Base-by-base conservation (phyloP, 2,797 vertebrate genomes). In the Microctenopoma stevenorrisi region DNA sequence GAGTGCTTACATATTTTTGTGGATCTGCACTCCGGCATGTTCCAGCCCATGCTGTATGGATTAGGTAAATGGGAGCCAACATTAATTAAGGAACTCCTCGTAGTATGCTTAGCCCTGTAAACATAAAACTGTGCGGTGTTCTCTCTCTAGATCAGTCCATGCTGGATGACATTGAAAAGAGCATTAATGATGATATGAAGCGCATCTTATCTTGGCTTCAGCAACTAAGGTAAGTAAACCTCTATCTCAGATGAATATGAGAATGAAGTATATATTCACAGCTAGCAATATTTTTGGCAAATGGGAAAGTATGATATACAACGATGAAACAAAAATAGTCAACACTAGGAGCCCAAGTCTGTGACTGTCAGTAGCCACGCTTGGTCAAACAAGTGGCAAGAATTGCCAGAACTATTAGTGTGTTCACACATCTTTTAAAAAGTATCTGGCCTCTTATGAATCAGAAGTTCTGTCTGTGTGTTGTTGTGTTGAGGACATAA, bases 1-100 rank as follows among this genome's bases (percentile, higher is more conserved):
- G 98, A 99, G 88, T 99, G 98, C 88, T 95, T 99, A 42, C 97
- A 99, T 85, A 95, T 99, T 83, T 99, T 98, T 90, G 98, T 99
- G 16, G 98, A 99, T 89, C 94, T 99, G 88, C 98, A 99, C 92
- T 99, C 97, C 38, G 98, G 98, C 86, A 98, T 98, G 95, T 98
- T 99, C 89, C 98, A 99, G 13, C 94, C 98, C 30, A 99, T 98
- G 98, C 91, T 99, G 16, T 98, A 98, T 86, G 98, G 97, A 89
- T 93, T 98, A 88, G 97, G 98, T 99, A 94, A 94, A 95, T 86
- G 43, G 43, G 25, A 49, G 9, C 12, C 57, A 60, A 56, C 16
- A 6, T 6, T n/a, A 33, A 51, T 3, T 14, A 4, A 25, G 18
- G 28, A 8, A 22, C 2, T 5, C 25, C 28, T 50, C 40, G 3